These are phyloP conservation scores for Lasioglossum leucozonium DNA, from an alignment of 2,888 invertebrate genomes.

Conservation along the genomic window DNA sequence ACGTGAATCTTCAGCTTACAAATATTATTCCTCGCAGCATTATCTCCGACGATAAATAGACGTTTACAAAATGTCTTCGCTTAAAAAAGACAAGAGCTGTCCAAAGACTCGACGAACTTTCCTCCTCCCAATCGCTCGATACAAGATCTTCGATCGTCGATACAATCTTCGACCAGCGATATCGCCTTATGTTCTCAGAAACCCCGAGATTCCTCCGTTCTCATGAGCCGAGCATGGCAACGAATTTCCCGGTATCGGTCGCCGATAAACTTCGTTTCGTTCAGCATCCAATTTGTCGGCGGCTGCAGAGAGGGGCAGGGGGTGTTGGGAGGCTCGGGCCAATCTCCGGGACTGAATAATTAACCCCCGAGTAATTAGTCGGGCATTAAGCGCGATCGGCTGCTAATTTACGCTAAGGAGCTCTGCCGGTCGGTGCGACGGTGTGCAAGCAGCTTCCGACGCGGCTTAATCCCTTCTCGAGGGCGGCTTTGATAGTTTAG, in stretches of 20 bases:
- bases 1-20: not conserved
- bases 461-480: slow-evolving; percentile 67
- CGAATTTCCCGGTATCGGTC: not conserved
- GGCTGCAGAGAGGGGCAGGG: not conserved
- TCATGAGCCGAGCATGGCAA: not conserved
- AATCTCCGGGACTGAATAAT: slow-evolving; percentile 50
- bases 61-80: not conserved
- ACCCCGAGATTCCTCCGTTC: not conserved
- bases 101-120: not conserved
- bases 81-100: not conserved
- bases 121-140: not conserved
- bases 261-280: slow-evolving; percentile 15
- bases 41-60: not conserved
- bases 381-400: slow-evolving; percentile 58
- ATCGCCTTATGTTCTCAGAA: not conserved
- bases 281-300: slow-evolving; percentile 36
- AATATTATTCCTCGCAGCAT: not conserved
- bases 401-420: slow-evolving; percentile 64
- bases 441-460: slow-evolving; percentile 55
- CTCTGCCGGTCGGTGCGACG: slow-evolving; percentile 50
- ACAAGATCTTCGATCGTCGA: not conserved
- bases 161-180: not conserved
- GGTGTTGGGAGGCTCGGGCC: not conserved
- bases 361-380: slow-evolving; percentile 54
- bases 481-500: slow-evolving; percentile 61